These are phyloP conservation scores for Cranoglanis bouderius DNA, from an alignment of 2,113 vertebrate genomes.

Conservation along the genomic window DNA sequence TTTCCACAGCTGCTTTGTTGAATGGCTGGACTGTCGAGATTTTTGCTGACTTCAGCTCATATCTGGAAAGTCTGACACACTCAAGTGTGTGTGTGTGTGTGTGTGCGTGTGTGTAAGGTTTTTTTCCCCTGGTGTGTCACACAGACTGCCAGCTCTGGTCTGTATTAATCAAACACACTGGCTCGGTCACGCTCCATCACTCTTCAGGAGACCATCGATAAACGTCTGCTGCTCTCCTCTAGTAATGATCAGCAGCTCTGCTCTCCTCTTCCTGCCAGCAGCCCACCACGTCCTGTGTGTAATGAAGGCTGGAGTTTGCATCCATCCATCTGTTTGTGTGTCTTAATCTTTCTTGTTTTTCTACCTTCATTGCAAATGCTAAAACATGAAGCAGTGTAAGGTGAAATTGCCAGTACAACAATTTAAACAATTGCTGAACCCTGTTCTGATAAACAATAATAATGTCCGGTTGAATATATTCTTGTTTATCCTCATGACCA, in stretches of 20 bases:
- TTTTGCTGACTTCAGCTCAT: slow-evolving; percentile 30
- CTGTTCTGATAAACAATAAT: not conserved
- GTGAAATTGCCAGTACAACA: not conserved
- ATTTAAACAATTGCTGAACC: not conserved
- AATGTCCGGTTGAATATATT: not conserved
- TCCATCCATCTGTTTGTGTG: not conserved
- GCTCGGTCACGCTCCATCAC: slow-evolving; percentile 25
- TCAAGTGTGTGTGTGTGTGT: slow-evolving; percentile 10
- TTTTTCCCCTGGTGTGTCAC: not conserved
- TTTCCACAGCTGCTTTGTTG: slow-evolving; percentile 2
- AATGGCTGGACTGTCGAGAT: not conserved
- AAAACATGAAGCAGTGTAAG: not conserved
- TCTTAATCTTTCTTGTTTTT: not conserved
- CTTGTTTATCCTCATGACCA: not conserved
- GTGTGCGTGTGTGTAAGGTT: not conserved
- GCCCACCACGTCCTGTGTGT: slow-evolving; percentile 24
- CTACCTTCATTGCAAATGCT: not conserved
- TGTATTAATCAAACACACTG: slow-evolving; percentile 37
- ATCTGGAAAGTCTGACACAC: slow-evolving; percentile 20
- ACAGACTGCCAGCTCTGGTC: slow-evolving; percentile 12
- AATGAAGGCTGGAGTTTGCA: slow-evolving; percentile 8
- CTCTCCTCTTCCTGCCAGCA: slow-evolving; percentile 13
- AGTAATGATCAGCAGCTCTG: slow-evolving; percentile 25
- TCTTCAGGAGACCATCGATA: slow-evolving; percentile 33
- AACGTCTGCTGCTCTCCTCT: slow-evolving; percentile 30